phyloP scores from a whole-genome alignment of 1,140 invertebrate genomes.

The Nylanderia fulva region DNA sequence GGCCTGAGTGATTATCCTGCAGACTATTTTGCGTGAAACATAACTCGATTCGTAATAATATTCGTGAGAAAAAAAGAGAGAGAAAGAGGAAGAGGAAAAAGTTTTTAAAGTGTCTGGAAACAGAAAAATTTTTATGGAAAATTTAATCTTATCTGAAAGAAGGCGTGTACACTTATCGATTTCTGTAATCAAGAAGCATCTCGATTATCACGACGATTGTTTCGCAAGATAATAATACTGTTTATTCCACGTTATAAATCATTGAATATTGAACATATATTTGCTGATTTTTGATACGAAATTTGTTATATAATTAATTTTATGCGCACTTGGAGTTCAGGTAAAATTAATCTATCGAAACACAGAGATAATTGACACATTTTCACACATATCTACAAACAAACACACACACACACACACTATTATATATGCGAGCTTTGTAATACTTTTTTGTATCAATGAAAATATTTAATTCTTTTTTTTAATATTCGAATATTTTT shows the following conservation, averaged over 20 bases:
- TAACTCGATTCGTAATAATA: neutral
- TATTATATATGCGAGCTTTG: neutral
- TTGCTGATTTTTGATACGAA: constrained; percentile 5
- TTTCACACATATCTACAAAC: neutral
- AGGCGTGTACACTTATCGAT: neutral
- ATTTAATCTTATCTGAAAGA: neutral
- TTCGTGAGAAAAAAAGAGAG: neutral
- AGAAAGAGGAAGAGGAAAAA: neutral
- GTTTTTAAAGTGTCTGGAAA: neutral
- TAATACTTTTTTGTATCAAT: neutral
- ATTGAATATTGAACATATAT: neutral
- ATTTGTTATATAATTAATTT: constrained; percentile 22
- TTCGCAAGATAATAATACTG: neutral
- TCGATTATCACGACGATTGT: neutral
- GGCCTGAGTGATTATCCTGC: neutral
- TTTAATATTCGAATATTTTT: no score
- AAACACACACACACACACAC: no score
- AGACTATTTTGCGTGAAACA: neutral
- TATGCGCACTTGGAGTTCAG: neutral
- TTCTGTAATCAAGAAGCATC: no score
- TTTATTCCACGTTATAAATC: neutral
- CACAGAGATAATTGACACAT: neutral
- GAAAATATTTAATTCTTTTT: neutral
- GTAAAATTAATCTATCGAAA: neutral
- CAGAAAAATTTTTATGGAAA: neutral